These are phyloP conservation scores for Dioctria linearis DNA, from an alignment of 2,888 invertebrate species.

Conservation along the genomic window DNA sequence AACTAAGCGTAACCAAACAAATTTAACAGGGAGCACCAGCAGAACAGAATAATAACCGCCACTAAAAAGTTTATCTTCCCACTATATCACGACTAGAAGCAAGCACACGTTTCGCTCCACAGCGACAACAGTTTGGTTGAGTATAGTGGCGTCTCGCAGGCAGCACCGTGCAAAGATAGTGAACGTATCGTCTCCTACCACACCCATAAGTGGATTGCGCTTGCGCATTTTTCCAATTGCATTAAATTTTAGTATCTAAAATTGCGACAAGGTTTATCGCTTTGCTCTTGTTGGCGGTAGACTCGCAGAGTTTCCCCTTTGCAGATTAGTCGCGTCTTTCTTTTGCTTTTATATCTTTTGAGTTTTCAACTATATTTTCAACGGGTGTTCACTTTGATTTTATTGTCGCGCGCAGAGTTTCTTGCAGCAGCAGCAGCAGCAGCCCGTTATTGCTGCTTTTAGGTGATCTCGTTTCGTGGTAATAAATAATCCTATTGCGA, in stretches of 20 bases:
- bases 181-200: slow-evolving; percentile 58
- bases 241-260: slow-evolving; percentile 8
- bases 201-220: slow-evolving; percentile 58
- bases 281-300: slow-evolving; percentile 28
- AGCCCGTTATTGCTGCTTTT: slow-evolving; percentile 38
- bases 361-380: neutral
- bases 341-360: slow-evolving; percentile 29
- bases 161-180: slow-evolving; percentile 32
- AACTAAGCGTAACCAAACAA: too few relatives aligned
- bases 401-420: slow-evolving; percentile 28
- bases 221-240: slow-evolving; percentile 46
- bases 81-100: slow-evolving; percentile 50
- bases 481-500: slow-evolving; percentile 52
- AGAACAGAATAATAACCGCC: slow-evolving; percentile 16
- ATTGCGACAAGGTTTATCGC: slow-evolving; percentile 56
- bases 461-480: slow-evolving; percentile 54
- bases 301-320: slow-evolving; percentile 12
- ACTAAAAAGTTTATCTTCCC: slow-evolving; percentile 47
- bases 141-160: neutral
- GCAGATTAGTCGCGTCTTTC: slow-evolving; percentile 1
- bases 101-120: neutral
- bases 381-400: slow-evolving; percentile 45
- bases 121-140: neutral
- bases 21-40: neutral
- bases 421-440: neutral